Conservation (phyloP, 2,888 invertebrate species). For the Hirtodrosophila duncani region DNA sequence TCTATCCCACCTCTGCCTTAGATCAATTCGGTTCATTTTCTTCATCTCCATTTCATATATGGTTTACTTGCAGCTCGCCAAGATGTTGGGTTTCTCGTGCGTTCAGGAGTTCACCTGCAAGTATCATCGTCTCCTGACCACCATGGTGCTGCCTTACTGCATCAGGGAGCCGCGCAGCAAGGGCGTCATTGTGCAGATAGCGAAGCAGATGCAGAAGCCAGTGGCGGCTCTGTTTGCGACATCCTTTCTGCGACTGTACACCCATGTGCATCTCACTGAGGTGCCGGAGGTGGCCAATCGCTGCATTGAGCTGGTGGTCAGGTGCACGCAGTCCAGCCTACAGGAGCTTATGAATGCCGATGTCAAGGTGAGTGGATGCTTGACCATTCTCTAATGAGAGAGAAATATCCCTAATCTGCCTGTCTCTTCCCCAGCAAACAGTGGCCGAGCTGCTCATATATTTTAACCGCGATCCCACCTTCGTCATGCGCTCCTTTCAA, state of each 20-base stretch:
- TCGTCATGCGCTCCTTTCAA: slow-evolving; percentile 76
- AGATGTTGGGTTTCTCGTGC: slow-evolving; percentile 84
- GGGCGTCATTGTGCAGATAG: slow-evolving; percentile 80
- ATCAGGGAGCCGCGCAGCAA: slow-evolving; percentile 78
- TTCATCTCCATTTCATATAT: background rate
- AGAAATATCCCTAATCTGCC: background rate
- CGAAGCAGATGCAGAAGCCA: slow-evolving; percentile 71
- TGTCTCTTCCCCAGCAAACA: slow-evolving; percentile 66
- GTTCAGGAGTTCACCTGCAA: slow-evolving; percentile 84
- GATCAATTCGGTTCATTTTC: too few relatives aligned
- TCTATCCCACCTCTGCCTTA: too few relatives aligned
- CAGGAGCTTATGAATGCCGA: slow-evolving; percentile 83
- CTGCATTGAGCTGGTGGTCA: slow-evolving; percentile 83
- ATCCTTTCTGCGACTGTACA: slow-evolving; percentile 85
- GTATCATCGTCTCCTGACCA: slow-evolving; percentile 84
- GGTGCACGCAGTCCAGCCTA: slow-evolving; percentile 81
- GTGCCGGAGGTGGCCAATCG: slow-evolving; percentile 80
- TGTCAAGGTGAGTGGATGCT: slow-evolving; percentile 71
- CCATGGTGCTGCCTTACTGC: slow-evolving; percentile 83
- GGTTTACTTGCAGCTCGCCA: slow-evolving; percentile 78
- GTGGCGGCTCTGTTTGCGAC: slow-evolving; percentile 81
- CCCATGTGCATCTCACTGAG: slow-evolving; percentile 84
- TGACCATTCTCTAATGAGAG: too few relatives aligned
- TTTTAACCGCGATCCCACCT: slow-evolving; percentile 76
- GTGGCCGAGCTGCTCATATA: slow-evolving; percentile 77